Evolutionary conservation across 1,140 invertebrate species (phyloP).

Genomic region (Atta cephalotes): DNA sequence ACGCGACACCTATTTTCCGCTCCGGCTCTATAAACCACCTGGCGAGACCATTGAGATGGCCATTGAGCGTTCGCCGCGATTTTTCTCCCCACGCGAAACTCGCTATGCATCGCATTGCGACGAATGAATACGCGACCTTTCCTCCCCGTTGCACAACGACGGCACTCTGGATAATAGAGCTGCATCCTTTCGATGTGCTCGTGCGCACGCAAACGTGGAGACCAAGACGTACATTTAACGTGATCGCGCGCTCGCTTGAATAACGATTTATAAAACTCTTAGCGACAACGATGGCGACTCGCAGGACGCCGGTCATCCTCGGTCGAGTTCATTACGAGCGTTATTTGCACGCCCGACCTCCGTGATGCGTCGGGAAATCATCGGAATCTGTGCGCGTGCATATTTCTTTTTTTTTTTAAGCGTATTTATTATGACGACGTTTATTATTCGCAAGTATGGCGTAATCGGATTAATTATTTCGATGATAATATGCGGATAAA

Average conservation of each 20-base stretch:
- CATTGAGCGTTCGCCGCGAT: constrained; percentile 30
- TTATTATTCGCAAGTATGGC: constrained; percentile 3
- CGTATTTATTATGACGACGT: not conserved
- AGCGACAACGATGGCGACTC: constrained; percentile 15
- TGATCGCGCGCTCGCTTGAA: constrained; percentile 46
- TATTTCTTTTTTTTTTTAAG: not conserved
- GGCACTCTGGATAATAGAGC: constrained; percentile 65
- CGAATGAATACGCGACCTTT: constrained; percentile 64
- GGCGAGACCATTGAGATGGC: constrained; percentile 39
- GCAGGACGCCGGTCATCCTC: constrained; percentile 24
- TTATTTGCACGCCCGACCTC: constrained; percentile 49
- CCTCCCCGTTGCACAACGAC: constrained; percentile 62
- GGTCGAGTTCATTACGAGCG: constrained; percentile 44
- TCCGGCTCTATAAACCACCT: constrained; percentile 58
- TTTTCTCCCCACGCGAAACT: constrained; percentile 35
- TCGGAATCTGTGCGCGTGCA: not conserved
- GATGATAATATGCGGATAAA: constrained; percentile 11
- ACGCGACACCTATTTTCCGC: constrained; percentile 51
- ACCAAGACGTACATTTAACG: constrained; percentile 32
- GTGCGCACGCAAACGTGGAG: constrained; percentile 9
- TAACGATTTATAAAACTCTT: constrained; percentile 65
- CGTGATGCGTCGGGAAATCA: constrained; percentile 17
- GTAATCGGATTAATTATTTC: constrained; percentile 47
- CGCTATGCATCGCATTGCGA: constrained; percentile 40
- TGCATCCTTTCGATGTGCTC: constrained; percentile 40